Evolutionary conservation across 2,888 invertebrate species (phyloP).

Genomic region (Orthosia cruda): DNA sequence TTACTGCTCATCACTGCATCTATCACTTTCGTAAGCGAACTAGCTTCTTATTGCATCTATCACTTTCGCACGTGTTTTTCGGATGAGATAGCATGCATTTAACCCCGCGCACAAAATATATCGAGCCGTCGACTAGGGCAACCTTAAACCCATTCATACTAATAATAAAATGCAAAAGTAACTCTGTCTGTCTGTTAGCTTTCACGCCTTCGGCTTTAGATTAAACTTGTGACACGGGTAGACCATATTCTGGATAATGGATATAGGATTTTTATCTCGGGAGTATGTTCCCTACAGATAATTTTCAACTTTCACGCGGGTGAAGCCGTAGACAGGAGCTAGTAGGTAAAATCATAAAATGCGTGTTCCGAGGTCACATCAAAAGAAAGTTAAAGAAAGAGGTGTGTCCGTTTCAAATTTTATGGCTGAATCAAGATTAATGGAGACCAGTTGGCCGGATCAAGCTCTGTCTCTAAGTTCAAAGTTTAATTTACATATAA

Average conservation of each 20-base stretch:
- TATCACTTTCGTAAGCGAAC: no score
- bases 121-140: no score
- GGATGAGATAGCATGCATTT: no score
- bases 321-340: neutral
- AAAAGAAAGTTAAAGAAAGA: slow-evolving; percentile 43
- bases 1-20: no score
- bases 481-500: slow-evolving; percentile 60
- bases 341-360: slow-evolving; percentile 7
- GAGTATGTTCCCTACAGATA: neutral
- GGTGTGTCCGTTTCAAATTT: slow-evolving; percentile 46
- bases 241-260: no score
- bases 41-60: no score
- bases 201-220: neutral
- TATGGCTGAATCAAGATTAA: slow-evolving; percentile 31
- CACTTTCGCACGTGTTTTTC: no score
- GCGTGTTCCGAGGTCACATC: slow-evolving; percentile 32
- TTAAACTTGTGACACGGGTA: no score
- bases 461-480: slow-evolving; percentile 25
- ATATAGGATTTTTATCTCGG: no score
- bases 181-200: neutral
- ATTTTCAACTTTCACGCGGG: neutral
- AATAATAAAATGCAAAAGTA: neutral
- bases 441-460: slow-evolving; percentile 26
- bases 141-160: neutral
- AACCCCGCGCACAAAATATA: no score